Base-by-base conservation (phyloP, 2,797 vertebrate species). In the Gila robusta region DNA sequence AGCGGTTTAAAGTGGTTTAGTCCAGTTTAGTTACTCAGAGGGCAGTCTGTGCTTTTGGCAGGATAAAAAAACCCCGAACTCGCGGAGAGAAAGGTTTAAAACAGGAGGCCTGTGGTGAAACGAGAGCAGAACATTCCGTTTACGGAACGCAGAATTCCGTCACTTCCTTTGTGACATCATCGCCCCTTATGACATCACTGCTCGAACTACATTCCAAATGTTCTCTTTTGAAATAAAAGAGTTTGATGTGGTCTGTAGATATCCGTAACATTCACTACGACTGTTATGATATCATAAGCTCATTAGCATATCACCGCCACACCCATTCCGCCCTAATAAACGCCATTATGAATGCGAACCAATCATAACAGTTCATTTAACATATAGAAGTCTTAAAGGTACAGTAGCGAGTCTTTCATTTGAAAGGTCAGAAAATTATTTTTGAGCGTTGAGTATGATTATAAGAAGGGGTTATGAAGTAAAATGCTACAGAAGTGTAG, bases 41-140 rank as follows among this genome's bases (percentile, higher is more conserved):
- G 87, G 89, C 87, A 91, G 89, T 91, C 88, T 90, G 89, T 91
- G 89, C 88, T 90, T 87, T 86, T 91, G 89, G 88, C 90, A 91
- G 88, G 90, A 89, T 84, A 32, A 82, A 74, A 86, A 86, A 52
- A 54, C 52, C 49, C 73, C 26, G 66, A 82, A 72, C 35, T 67
- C 74, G 74, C 39, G 23, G 39, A 79, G 81, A 73, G 74, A 41
- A 8, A 28, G 52, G 47, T 73, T 76, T 67, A 41, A 39, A 77
- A n/a, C 35, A 54, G 28, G 19, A 82, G 44, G 67, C 81, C 41
- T 52, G 28, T 16, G 74, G 66, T 64, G 10, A 77, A 77, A 77
- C 67, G 59, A 66, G 73, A 35, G 28, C 28, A 3, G 44, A 35
- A 23, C 10, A 23, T 41, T 62, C 17, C 8, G 12, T 71, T 39